Evolutionary conservation across 2,113 vertebrate genomes (phyloP), one percentile per base, ranked within the genome.

Genomic region (Tyto alba): DNA sequence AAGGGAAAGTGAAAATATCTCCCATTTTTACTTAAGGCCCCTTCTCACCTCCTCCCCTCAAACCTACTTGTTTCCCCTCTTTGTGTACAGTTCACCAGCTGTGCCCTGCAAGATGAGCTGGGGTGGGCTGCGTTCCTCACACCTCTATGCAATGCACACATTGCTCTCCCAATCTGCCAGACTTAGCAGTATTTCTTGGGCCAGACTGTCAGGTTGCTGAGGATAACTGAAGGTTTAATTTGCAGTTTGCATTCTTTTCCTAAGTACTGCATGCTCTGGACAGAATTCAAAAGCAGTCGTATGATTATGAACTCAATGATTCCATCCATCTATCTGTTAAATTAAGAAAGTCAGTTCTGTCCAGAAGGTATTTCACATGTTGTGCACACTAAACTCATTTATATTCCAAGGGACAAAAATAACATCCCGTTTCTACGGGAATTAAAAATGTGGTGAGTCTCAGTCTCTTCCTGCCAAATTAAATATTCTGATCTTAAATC

Each of bases 81-180:
- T 87, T 75, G 79, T 92, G 88, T 88, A 84, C 95, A 79, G 89
- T 78, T 85, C 60, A 45, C 81, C 95, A 97, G 94, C 93, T 90
- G 93, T 40, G 95, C 71, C 84, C 91, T 79, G 80, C 0, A 4
- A 52, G 81, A 68, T n/a, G 91, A 94, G 90, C 83, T 4, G 15
- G 85, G 90, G 92, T 66, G 88, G 96, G 90, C 85, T 0, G 0
- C 85, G 84, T 89, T 91, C 94, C 97, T 97, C 94, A 67, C 98
- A 96, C 96, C 76, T 79, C 76, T 6, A 23, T 97, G 98, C 16
- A 38, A 97, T 96, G 90, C 93, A 41, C 94, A 83, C 87, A 38
- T 16, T 9, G 2, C 55, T 68, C 89, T 94, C 84, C 90, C 90
- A 6, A 3, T 11, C 90, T 43, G 52, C 73, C 85, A 76, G 93